Percentiles rank a stretch among this genome's conserved stretches.
phyloP scores from a whole-genome alignment of 2,113 vertebrate genomes.

The Bubo blakistoni region DNA sequence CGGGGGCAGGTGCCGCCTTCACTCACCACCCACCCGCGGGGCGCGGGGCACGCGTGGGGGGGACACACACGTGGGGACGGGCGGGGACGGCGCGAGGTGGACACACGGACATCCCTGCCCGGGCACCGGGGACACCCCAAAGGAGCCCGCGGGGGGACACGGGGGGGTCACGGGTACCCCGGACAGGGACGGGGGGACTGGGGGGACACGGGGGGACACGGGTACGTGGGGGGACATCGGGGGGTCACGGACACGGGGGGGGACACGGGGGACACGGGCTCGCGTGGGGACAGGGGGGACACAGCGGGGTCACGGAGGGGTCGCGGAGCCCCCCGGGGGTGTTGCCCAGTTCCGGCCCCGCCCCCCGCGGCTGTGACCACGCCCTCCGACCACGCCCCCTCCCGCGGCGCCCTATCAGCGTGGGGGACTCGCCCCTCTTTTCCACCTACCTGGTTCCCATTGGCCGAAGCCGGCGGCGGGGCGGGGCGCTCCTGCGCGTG shows the following conservation, averaged over 20 bases:
- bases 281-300: neutral
- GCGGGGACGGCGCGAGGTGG: neutral
- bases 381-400: neutral
- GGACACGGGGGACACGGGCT: neutral
- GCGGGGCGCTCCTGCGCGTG: neutral
- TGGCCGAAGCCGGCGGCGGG: fast-evolving
- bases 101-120: too few relatives aligned
- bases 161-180: neutral
- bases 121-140: neutral
- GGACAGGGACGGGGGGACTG: neutral
- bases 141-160: neutral
- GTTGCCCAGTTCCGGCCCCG: neutral
- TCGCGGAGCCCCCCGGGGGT: too few relatives aligned
- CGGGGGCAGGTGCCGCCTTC: neutral
- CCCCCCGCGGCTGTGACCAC: neutral
- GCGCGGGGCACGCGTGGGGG: neutral
- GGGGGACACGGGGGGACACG: too few relatives aligned
- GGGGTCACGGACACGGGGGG: too few relatives aligned
- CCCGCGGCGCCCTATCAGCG: fast-evolving
- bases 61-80: neutral
- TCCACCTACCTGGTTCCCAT: fast-evolving
- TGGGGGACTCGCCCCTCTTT: fast-evolving
- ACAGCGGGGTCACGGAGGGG: neutral
- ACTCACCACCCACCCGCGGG: neutral
- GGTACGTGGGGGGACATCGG: too few relatives aligned